Base-by-base conservation (phyloP, 2,797 vertebrate genomes). In the Staurois parvus region DNA sequence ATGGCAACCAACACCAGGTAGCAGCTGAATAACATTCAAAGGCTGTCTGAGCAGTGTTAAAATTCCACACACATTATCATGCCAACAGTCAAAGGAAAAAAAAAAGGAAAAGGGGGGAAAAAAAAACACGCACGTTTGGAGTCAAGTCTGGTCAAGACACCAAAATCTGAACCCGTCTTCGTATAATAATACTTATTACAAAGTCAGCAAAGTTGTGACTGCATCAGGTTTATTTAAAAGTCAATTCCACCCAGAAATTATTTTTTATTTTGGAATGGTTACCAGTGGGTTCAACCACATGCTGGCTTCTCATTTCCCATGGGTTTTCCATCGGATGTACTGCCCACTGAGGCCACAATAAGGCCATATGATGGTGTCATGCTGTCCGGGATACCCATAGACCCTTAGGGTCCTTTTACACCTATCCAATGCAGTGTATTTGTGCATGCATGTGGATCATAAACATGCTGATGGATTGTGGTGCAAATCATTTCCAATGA, bases 1-100 rank as follows among this genome's bases (percentile, higher is more conserved):
- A 72, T 82, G 68, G 81, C 56, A 82, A 86, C 79, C 67, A 86
- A 82, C 48, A 82, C 67, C 73, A 76, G 78, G 72, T 81, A 81
- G 78, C 78, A 75, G 29, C 59, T 81, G 72, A 85, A 79, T 56
- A 52, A 69, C 56, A 37, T 62, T 67, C 37, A 34, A 56, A 72
- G 6, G 10, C 72, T 19, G 62, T 64, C 34, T n/a, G 17, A 40
- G 64, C 67, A 29, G 73, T 82, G 56, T 85, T 74, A 48, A 40
- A 68, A 85, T 79, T 72, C 26, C 52, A 26, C 24, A 74, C 59
- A 56, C 84, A 79, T 45, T 79, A 73, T 64, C 67, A 79, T 79
- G 21, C 76, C 76, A 45, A 67, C n/a, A 28, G 62, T 67, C 26
- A 64, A 21, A 21, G 9, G 10, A 52, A 52, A 21, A 52, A 37